Base-by-base conservation (phyloP, 2,888 invertebrate genomes). In the Asteroscopus sphinx region DNA sequence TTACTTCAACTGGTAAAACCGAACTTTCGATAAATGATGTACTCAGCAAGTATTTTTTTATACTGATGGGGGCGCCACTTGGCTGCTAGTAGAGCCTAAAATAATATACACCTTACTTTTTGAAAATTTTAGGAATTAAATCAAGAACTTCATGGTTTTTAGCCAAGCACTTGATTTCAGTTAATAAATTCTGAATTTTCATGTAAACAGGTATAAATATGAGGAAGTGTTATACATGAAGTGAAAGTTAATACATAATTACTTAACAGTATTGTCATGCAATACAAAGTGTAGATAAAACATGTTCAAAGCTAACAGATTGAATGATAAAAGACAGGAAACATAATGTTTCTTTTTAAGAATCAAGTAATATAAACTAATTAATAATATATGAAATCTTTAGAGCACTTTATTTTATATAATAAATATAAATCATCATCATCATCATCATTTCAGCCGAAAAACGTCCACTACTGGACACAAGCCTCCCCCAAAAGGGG, bases 201-300 rank as follows among this genome's bases (percentile, higher is more conserved):
- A 45, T 37, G 15, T 37, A 16, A 32, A 32, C 33, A 4, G n/a
- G n/a, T n/a, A n/a, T n/a, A 21, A 21, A 12, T 32, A 32, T 30
- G 13, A 35, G 28, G n/a, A 44, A 63, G 16, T 33, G n/a, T 9
- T 15, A 41, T 6, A 5, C 17, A 30, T 51, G 51, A 49, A 59
- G 25, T 59, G 52, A 68, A 47, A 46, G 42, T 52, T 17, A 17
- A 15, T 21, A 28, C 25, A 36, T 21, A 32, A 16, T 48, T 30
- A 30, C 12, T 59, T 46, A 59, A 64, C 8, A 35, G 37, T 45
- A 8, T 67, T 67, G 7, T 51, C 45, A 51, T 67, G 46, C 67
- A 42, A 45, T 3, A 15, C 17, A 32, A 0, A 6, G 0, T 36
- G 9, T 17, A 66, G 66, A 62, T 62, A 62, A 48, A 58, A 35